Percentiles rank a stretch among this genome's conserved stretches.
These are phyloP conservation scores for Strix aluco DNA, from an alignment of 2,113 vertebrate genomes.

Conservation along the genomic window DNA sequence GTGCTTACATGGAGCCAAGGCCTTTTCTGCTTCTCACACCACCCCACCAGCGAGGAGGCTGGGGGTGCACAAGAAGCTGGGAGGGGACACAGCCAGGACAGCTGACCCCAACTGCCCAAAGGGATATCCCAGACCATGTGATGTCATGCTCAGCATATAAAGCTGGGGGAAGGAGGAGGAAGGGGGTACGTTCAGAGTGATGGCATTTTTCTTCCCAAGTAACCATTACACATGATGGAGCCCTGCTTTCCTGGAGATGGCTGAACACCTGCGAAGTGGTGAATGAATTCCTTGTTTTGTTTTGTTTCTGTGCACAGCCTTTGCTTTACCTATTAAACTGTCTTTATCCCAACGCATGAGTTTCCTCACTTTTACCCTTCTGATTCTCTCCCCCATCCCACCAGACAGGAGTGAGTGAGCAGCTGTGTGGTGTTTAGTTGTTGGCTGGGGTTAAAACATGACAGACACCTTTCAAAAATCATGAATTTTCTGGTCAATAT, in stretches of 20 bases:
- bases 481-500: neutral
- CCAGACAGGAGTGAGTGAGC: accelerated
- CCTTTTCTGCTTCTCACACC: neutral
- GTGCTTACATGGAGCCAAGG: neutral
- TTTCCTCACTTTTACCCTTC: neutral
- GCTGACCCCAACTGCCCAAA: neutral
- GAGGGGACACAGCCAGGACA: neutral
- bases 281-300: neutral
- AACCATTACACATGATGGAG: accelerated
- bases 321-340: neutral
- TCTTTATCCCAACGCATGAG: neutral
- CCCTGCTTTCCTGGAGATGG: neutral
- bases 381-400: neutral
- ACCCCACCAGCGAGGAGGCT: accelerated
- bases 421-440: accelerated
- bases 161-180: neutral
- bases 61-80: accelerated
- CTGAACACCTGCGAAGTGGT: neutral
- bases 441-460: accelerated
- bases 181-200: accelerated
- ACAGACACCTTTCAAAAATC: neutral
- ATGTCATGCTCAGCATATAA: neutral
- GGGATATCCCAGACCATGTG: accelerated
- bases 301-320: accelerated
- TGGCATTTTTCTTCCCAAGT: neutral